phyloP scores from a whole-genome alignment of 2,113 vertebrate species.

The Trematomus loennbergii region DNA sequence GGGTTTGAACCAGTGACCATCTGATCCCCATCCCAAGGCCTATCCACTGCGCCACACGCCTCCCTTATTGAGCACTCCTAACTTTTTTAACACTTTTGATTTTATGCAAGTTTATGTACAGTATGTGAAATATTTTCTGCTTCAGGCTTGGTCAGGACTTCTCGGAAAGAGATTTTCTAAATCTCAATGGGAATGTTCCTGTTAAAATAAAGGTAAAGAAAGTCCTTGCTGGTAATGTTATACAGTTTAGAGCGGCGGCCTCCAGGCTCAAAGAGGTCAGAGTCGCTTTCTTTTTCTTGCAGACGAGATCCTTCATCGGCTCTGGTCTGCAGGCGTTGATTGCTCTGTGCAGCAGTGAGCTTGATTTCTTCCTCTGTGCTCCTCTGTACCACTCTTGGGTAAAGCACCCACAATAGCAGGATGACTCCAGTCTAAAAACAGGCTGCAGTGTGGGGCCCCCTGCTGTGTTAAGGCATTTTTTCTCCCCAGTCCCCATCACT shows the following conservation, averaged over 20 bases:
- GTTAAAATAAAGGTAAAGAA: too few relatives aligned
- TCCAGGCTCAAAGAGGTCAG: constrained; percentile 14
- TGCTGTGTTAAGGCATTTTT: constrained; percentile 28
- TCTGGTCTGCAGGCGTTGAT: constrained; percentile 28
- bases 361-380: constrained; percentile 15
- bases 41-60: too few relatives aligned
- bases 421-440: constrained; percentile 64
- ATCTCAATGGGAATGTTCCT: too few relatives aligned
- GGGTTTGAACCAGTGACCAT: too few relatives aligned
- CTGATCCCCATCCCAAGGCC: too few relatives aligned
- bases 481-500: constrained; percentile 45
- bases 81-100: too few relatives aligned
- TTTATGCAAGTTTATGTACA: too few relatives aligned
- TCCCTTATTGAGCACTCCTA: too few relatives aligned
- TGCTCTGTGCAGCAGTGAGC: constrained; percentile 17
- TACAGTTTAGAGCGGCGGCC: constrained; percentile 14
- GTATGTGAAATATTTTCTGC: too few relatives aligned
- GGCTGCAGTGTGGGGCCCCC: constrained; percentile 25
- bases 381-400: constrained; percentile 17
- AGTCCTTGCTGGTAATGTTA: neutral
- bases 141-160: too few relatives aligned
- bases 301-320: constrained; percentile 51
- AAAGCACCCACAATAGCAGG: constrained; percentile 69
- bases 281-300: constrained; percentile 20
- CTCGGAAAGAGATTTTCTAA: too few relatives aligned